Evolutionary conservation across 2,888 invertebrate species (phyloP).

Genomic region (Pecten maximus): DNA sequence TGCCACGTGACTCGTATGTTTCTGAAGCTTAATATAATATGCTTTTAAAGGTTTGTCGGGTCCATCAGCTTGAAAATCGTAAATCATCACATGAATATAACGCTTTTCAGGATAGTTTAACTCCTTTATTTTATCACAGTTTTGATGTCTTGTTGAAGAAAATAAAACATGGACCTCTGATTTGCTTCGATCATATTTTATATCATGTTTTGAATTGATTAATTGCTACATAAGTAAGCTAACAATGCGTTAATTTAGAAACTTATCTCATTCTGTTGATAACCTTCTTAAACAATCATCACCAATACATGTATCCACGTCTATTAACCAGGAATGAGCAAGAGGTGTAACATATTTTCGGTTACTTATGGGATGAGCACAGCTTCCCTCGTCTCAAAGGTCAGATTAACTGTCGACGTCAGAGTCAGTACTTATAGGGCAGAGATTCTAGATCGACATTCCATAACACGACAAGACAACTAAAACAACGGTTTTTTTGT

Average conservation of each 20-base stretch:
- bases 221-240: neutral
- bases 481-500: neutral
- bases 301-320: neutral
- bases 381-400: conserved; percentile 11
- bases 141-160: neutral
- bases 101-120: no score
- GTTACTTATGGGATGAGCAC: neutral
- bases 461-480: neutral
- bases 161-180: neutral
- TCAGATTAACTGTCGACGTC: neutral
- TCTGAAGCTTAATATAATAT: neutral
- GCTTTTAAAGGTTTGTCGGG: no score
- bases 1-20: neutral
- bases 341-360: neutral
- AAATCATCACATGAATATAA: no score
- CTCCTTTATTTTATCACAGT: no score
- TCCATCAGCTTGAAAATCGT: no score
- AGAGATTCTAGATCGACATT: neutral
- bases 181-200: neutral
- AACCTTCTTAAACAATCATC: neutral
- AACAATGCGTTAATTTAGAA: neutral
- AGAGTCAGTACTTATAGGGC: neutral
- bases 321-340: neutral
- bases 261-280: neutral
- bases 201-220: neutral